Evolutionary conservation across 2,888 invertebrate genomes (phyloP).

Genomic region (Dolichopus griseipennis): DNA sequence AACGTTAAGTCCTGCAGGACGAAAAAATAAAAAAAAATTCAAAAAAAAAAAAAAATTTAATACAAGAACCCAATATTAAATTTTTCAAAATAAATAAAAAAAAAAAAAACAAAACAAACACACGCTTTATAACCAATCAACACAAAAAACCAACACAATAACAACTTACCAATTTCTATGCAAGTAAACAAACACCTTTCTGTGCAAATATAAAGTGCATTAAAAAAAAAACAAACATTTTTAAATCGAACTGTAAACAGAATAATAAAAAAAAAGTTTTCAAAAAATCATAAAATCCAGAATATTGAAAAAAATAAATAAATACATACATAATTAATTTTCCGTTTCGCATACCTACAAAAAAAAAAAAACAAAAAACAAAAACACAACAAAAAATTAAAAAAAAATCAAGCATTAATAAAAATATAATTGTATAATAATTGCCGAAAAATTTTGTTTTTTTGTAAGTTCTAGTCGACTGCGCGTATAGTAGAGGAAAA

Average conservation of each 20-base stretch:
- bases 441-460: not conserved
- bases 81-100: not conserved
- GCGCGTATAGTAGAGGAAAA: not conserved
- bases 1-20: too few relatives aligned
- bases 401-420: too few relatives aligned
- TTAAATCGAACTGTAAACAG: not conserved
- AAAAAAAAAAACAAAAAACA: not conserved
- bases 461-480: not conserved
- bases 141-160: not conserved
- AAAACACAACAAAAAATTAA: too few relatives aligned
- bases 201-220: constrained; percentile 2
- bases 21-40: too few relatives aligned
- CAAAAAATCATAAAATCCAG: too few relatives aligned
- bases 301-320: not conserved
- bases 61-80: not conserved
- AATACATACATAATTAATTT: not conserved
- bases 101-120: not conserved
- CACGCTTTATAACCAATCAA: not conserved
- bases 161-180: not conserved
- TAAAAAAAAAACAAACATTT: too few relatives aligned
- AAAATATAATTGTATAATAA: not conserved
- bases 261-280: too few relatives aligned
- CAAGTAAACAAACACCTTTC: not conserved
- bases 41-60: too few relatives aligned
- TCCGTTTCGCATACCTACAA: not conserved